These are phyloP conservation scores for Chaetophractus vellerosus DNA, from an alignment of 2,797 vertebrate genomes.

Conservation along the genomic window DNA sequence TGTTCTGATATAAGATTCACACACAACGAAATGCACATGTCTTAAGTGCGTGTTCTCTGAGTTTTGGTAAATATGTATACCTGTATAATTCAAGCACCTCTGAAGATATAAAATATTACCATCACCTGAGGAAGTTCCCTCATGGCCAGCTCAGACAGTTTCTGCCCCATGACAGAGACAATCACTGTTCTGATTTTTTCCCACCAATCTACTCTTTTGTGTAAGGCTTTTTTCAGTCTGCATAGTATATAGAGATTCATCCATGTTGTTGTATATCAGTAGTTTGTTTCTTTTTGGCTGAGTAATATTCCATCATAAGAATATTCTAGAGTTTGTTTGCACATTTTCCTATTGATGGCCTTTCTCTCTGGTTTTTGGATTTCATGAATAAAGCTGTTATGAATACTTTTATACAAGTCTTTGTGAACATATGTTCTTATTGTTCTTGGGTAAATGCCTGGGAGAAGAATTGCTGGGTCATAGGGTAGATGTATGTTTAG, in stretches of 20 bases:
- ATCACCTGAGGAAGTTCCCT: neutral
- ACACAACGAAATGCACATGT: neutral
- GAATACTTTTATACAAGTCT: neutral
- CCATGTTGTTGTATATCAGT: neutral
- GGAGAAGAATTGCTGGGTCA: neutral
- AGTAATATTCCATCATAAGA: neutral
- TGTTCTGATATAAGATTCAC: constrained; percentile 10
- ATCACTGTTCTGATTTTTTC: neutral
- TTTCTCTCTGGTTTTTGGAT: neutral
- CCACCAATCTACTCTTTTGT: neutral
- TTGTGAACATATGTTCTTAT: neutral
- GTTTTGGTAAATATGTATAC: neutral
- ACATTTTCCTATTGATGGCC: neutral
- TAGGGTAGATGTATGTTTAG: neutral
- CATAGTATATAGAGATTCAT: neutral
- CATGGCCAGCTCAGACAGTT: neutral
- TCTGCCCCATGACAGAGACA: neutral
- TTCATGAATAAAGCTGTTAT: neutral
- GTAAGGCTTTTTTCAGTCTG: neutral
- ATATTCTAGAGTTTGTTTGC: neutral
- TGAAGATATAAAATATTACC: neutral
- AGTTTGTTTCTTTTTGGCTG: neutral
- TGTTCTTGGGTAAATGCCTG: constrained; percentile 1
- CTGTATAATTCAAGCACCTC: neutral
- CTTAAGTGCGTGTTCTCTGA: neutral